Evolutionary conservation across 92 coral and sea anemone genomes (phyloP).

Genomic region (Epizoanthus fatuus): DNA sequence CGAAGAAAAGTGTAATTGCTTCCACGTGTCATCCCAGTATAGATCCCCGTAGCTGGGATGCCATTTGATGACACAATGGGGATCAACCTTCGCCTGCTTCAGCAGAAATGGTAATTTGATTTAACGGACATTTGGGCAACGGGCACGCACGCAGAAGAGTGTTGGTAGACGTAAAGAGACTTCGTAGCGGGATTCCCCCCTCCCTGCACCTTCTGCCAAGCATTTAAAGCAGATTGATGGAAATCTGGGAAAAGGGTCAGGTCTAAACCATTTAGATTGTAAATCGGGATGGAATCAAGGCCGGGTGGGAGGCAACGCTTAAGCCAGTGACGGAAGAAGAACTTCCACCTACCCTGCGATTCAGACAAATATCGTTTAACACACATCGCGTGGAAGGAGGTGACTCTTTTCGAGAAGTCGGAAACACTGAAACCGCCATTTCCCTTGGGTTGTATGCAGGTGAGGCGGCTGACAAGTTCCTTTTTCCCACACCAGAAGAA

Average conservation of each 20-base stretch:
- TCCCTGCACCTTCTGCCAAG: too few species aligned
- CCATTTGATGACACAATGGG: constrained; percentile 34
- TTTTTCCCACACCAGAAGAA: too few species aligned
- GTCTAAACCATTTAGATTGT: too few species aligned
- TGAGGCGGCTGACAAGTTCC: too few species aligned
- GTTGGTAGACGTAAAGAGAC: neutral
- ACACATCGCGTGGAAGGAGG: too few species aligned
- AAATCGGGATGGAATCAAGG: neutral
- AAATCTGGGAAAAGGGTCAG: neutral
- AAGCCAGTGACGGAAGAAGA: neutral
- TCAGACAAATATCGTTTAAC: too few species aligned
- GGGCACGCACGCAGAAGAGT: too few species aligned
- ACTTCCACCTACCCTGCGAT: too few species aligned
- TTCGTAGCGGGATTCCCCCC: too few species aligned
- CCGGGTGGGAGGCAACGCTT: neutral
- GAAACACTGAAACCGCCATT: too few species aligned
- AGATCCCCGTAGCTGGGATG: neutral
- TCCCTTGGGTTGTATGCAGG: too few species aligned
- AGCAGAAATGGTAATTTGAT: neutral
- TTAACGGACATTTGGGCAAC: neutral
- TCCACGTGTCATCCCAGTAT: constrained; percentile 46
- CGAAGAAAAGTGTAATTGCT: neutral
- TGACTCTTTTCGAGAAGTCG: too few species aligned
- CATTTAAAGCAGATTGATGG: neutral
- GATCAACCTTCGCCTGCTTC: neutral